Evolutionary conservation across 2,888 invertebrate genomes (phyloP), one percentile per base, ranked within the genome.

Genomic region (Subacronicta megacephala): DNA sequence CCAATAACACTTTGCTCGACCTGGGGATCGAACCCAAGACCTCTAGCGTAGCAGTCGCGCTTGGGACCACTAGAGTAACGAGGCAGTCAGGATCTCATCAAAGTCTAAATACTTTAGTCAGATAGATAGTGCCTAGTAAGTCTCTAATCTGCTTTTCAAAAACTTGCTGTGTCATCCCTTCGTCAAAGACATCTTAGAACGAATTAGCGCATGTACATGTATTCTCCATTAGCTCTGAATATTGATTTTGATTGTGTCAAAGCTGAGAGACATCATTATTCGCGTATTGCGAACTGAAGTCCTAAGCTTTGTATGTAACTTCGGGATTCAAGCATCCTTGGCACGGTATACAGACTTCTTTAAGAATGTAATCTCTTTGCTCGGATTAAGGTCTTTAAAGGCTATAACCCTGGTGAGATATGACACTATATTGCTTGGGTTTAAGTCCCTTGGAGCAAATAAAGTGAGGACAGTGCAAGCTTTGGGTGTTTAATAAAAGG

Each of bases 381-480:
- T 47, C 1, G 13, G 35, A 42, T 42, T 36, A 33, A 33, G 23
- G 38, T 50, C 40, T 50, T 31, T 45, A 46, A 50, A 50, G 17
- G 50, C n/a, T 35, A 26, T 42, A 10, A 41, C 35, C 35, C n/a
- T 36, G 7, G 42, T 23, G n/a, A 20, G 20, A 41, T 41, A 35
- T 26, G 37, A 38, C 26, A 26, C 26, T 41, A 15, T 20, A 26
- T 42, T 29, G 26, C 29, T 20, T 3, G 16, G 23, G n/a, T 9
- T 37, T 37, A 37, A 37, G 26, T 46, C n/a, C n/a, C 15, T 3
- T n/a, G 9, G 7, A 46, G 37, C 17, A 29, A 47, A 47, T 47
- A 38, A 47, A 47, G n/a, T 17, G 26, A 10, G 6, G 23, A 36
- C 36, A 17, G 16, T 26, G 10, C 10, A 16, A 7, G 12, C 16